Base-by-base conservation (phyloP, 2,797 vertebrate genomes). In the Danio aesculapii region DNA sequence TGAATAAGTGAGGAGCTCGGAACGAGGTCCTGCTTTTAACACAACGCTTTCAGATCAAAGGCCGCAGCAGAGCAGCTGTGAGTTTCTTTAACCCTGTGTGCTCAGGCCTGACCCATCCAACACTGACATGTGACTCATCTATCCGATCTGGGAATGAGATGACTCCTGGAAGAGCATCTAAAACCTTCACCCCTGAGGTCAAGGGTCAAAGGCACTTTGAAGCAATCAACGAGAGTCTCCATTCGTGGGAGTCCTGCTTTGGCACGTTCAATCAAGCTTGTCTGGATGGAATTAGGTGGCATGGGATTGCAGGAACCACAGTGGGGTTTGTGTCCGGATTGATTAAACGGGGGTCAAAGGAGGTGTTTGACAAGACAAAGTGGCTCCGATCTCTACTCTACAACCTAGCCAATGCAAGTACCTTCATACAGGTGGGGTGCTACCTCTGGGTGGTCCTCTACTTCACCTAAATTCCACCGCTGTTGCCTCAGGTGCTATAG, bases 221-320 rank as follows among this genome's bases (percentile, higher is more conserved):
- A 91, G 90, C 91, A 92, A 92, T 94, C 92, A 94, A 93, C 92
- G 84, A 87, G 88, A 83, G 88, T 88, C 92, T 91, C 91, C 90
- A 89, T 92, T 90, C 90, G 89, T 77, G 89, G 55, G 47, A 77
- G 57, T 84, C 85, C 83, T 13, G 87, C 91, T 87, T 84, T 74
- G 85, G 90, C 91, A 91, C 39, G 89, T 93, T 88, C 88, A 86
- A 83, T 87, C 67, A 66, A 46, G 6, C 17, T 44, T 50, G 76
- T 77, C 61, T 63, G 74, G 46, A 77, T 21, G 63, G 50, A 79
- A 81, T 82, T 77, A 81, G 64, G 63, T 80, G 73, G 59, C 70
- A 83, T 57, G 75, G 72, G 83, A 81, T 77, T 70, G 50, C 79
- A 77, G 79, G 68, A 83, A 84, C 71, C 73, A 77, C n/a, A 49